phyloP scores from a whole-genome alignment of 2,888 invertebrate genomes.

The Nephrotoma flavescens region DNA sequence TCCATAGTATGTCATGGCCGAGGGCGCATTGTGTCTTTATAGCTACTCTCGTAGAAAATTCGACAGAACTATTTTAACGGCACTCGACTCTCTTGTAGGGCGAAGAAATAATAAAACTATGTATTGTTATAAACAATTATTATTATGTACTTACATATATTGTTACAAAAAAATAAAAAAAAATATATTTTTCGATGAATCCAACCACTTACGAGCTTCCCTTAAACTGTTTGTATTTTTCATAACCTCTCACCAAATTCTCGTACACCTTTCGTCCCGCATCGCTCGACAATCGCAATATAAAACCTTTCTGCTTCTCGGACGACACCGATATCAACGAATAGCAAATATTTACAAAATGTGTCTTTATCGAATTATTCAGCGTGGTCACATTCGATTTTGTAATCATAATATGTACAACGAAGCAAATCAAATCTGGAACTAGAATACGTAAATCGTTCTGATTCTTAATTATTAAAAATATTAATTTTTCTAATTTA shows the following conservation, averaged over 20 bases:
- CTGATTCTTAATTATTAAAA: background rate
- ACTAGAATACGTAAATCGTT: background rate
- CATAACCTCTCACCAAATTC: conserved; percentile 24
- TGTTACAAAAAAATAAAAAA: background rate
- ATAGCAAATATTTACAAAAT: conserved; percentile 27
- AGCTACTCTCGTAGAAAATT: too few relatives aligned
- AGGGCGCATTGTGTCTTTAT: too few relatives aligned
- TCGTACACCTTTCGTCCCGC: conserved; percentile 26
- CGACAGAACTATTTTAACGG: too few relatives aligned
- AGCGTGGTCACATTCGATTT: background rate
- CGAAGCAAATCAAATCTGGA: background rate
- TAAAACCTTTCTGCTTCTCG: conserved; percentile 27
- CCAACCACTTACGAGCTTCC: conserved; percentile 16
- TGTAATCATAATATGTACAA: background rate
- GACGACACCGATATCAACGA: conserved; percentile 26
- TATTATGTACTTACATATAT: background rate
- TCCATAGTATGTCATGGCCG: too few relatives aligned
- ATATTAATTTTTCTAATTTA: conserved; percentile 20
- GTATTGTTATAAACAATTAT: too few relatives aligned
- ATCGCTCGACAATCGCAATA: conserved; percentile 27
- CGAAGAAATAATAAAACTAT: too few relatives aligned
- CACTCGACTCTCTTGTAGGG: too few relatives aligned
- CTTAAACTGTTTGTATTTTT: conserved; percentile 29
- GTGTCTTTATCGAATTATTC: conserved; percentile 25
- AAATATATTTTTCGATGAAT: background rate